Evolutionary conservation across 2,797 vertebrate species (phyloP), one percentile per base, ranked within the genome.

Genomic region (Cetoscarus ocellatus): DNA sequence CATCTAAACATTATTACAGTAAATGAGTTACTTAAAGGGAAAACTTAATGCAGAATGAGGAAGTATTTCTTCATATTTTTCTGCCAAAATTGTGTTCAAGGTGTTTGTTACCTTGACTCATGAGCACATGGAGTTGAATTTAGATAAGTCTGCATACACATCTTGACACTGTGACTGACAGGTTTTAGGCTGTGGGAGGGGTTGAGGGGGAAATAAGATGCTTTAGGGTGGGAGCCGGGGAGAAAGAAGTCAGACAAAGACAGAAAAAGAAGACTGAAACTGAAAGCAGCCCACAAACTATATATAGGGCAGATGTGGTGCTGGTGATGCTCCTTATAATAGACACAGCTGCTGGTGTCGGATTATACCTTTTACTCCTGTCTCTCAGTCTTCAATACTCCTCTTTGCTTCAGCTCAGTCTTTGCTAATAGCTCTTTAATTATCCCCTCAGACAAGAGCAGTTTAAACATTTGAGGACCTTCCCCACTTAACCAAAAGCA

Each of bases 251-350:
- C 56, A 52, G 65, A 70, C 15, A 63, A 73, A 82, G 61, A 83
- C 58, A 73, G 34, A 50, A 42, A 49, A 36, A 60, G 52, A 72
- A 80, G 84, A 90, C 74, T 73, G 77, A 87, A 92, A 92, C 80
- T 70, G 87, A 91, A 91, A 87, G 86, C 85, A 77, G 56, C 79
- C 83, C 77, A 78, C 77, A 66, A 76, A 71, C 76, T 88, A 85
- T 83, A 86, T 83, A 82, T 86, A 84, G 85, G 80, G 50, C 87
- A 88, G 75, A 90, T 89, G 88, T 87, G 77, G 70, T 73, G 77
- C 76, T 75, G 67, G 62, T 73, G 78, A 86, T 83, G 81, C 61
- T 79, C 52, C 72, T 75, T 57, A 59, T 86, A 84, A 85, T 71
- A 85, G 83, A 82, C 64, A 61, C 72, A 47, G 77, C 84, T 72